Evolutionary conservation across 2,888 invertebrate species (phyloP).

Genomic region (Eurois occulta): DNA sequence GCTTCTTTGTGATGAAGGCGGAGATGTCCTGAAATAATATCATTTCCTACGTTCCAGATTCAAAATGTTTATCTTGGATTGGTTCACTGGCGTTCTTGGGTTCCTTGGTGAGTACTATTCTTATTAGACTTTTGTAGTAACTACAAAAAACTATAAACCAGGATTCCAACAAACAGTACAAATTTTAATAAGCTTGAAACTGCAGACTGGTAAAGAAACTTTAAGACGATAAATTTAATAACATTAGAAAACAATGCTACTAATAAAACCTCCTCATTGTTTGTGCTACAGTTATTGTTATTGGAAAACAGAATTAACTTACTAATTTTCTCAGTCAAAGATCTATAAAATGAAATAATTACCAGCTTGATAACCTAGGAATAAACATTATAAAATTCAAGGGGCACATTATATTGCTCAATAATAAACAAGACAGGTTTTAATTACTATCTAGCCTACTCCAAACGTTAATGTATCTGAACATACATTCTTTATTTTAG

Average conservation of each 20-base stretch:
- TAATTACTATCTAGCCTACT: background rate
- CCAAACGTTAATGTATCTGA: background rate
- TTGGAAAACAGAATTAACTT: slow-evolving; percentile 11
- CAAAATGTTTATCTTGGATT: slow-evolving; percentile 98
- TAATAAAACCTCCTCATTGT: background rate
- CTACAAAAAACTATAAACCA: background rate
- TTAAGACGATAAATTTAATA: background rate
- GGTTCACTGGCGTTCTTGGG: slow-evolving; percentile 98
- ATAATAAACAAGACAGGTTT: background rate
- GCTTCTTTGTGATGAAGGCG: slow-evolving; percentile 79
- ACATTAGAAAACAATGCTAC: background rate
- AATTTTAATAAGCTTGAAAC: background rate
- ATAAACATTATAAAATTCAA: background rate
- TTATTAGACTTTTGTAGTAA: slow-evolving; percentile 25
- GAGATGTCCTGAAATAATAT: slow-evolving; percentile 71
- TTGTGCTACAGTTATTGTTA: slow-evolving; percentile 3
- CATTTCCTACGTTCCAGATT: slow-evolving; percentile 83
- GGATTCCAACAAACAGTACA: background rate
- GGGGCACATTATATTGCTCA: background rate
- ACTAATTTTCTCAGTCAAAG: background rate
- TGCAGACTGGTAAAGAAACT: background rate
- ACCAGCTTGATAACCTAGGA: background rate
- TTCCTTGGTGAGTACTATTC: slow-evolving; percentile 94
- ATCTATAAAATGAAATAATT: background rate
- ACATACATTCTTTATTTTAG: slow-evolving; percentile 1